Evolutionary conservation across 2,113 vertebrate genomes (phyloP).

Genomic region (Columba janthina): DNA sequence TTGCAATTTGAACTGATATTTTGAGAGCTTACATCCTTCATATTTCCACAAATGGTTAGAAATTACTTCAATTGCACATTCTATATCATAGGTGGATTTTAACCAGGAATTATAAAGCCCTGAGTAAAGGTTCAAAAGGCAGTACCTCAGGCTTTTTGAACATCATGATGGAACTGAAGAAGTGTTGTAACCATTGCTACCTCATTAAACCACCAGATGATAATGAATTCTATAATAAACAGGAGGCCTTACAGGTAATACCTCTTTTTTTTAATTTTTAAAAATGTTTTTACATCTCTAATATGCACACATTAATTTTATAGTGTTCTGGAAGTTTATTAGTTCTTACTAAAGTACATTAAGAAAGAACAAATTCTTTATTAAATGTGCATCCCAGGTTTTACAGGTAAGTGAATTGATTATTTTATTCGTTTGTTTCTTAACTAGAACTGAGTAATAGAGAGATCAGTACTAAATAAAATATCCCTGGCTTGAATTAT

Average conservation of each 20-base stretch:
- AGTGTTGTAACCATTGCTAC: slow-evolving; percentile 99
- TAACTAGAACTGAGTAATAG: slow-evolving; percentile 7
- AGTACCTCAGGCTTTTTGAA: slow-evolving; percentile 99
- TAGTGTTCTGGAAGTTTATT: not conserved
- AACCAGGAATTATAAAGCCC: slow-evolving; percentile 98
- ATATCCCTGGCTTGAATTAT: not conserved
- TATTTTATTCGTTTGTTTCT: not conserved
- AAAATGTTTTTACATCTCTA: not conserved
- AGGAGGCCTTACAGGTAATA: slow-evolving; percentile 94
- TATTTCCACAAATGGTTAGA: not conserved
- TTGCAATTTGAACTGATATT: slow-evolving; percentile 10
- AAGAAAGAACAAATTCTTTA: not conserved
- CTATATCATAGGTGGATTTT: slow-evolving; percentile 90
- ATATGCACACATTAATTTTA: not conserved
- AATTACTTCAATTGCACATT: not conserved
- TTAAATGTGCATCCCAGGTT: not conserved
- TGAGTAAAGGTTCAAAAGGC: slow-evolving; percentile 98
- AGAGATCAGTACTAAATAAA: not conserved
- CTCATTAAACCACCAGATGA: slow-evolving; percentile 97
- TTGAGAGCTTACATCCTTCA: not conserved
- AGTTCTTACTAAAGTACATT: slow-evolving; percentile 1
- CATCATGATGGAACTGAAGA: slow-evolving; percentile 99
- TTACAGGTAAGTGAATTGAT: not conserved
- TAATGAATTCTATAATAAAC: slow-evolving; percentile 91
- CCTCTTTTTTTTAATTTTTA: not conserved